Conservation (phyloP, 2,888 invertebrate genomes). For the Hirtodrosophila alboralis region DNA sequence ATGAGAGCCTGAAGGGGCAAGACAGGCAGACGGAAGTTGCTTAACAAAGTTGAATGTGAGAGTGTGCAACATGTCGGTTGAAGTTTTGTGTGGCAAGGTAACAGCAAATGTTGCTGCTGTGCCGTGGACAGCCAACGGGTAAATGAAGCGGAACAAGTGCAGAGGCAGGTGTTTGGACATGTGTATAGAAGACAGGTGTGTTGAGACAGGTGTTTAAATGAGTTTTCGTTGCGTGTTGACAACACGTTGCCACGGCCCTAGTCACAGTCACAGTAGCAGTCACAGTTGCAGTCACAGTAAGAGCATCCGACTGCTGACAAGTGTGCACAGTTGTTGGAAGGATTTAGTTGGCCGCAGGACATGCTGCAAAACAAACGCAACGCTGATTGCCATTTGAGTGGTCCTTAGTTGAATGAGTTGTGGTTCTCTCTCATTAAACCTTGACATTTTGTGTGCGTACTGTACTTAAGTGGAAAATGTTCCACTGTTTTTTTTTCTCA, state of each 20-base stretch:
- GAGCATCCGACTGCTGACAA: neutral
- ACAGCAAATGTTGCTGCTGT: conserved; percentile 14
- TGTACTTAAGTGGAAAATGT: neutral
- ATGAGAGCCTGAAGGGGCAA: neutral
- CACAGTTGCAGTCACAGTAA: no score
- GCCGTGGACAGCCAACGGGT: neutral
- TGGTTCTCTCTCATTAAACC: conserved; percentile 52
- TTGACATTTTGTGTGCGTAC: conserved; percentile 67
- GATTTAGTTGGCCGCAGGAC: conserved; percentile 47
- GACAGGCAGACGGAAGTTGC: conserved; percentile 47
- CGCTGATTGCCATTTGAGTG: conserved; percentile 65
- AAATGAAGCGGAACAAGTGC: conserved; percentile 16
- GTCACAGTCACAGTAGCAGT: no score
- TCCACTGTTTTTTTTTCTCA: no score
- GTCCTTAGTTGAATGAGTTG: conserved; percentile 7
- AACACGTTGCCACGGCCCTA: conserved; percentile 19
- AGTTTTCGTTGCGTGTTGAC: conserved; percentile 48
- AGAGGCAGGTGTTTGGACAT: conserved; percentile 10
- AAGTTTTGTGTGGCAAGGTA: conserved; percentile 34
- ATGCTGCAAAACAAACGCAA: conserved; percentile 55
- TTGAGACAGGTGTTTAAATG: conserved; percentile 68
- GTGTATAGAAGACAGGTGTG: neutral
- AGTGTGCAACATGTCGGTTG: conserved; percentile 29
- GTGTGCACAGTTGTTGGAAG: conserved; percentile 13
- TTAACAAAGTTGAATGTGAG: conserved; percentile 68